Base-by-base conservation (phyloP, 2,797 vertebrate species). In the Bucorvus abyssinicus region DNA sequence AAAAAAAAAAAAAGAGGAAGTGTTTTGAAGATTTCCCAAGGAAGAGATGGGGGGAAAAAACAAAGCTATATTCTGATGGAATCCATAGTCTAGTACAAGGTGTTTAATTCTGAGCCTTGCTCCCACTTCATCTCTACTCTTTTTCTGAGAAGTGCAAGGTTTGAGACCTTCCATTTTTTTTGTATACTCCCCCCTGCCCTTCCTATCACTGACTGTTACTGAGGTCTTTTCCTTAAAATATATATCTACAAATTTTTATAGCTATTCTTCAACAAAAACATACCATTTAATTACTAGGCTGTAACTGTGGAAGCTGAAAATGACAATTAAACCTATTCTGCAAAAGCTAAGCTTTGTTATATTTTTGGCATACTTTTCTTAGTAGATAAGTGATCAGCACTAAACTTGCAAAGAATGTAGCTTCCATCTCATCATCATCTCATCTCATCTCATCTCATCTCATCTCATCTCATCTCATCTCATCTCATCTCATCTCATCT, bases 21-120 rank as follows among this genome's bases (percentile, higher is more conserved):
- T 15, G 0, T n/a, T 60, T 30, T 8, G 53, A 57, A 83, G 10
- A 56, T 76, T 79, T 78, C 30, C 40, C 9, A 45, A 59, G 70
- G 18, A 7, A 40, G 18, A 36, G 10, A 15, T 45, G 10, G 6
- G 3, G 3, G 3, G 1, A 0, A 1, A 7, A 76, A 50, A 29
- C 9, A 60, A 69, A 86, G 27, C 26, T 23, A 7, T 18, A 15
- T 50, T 63, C 18, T 42, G 23, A 14, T 29, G 9, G 20, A 64
- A 74, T 74, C 26, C 11, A 26, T 7, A 11, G 10, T 42, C n/a
- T 63, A 32, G 12, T 65, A 49, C 2, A 1, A 50, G 10, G 23
- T 0, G 1, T 47, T 57, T 78, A 40, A 65, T 45, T 82, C 49
- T 68, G n/a, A 9, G 6, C 18, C 38, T 65, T 63, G 17, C 23